Conservation (phyloP, 1,140 invertebrate species). For the Chironomus striatipennis region DNA sequence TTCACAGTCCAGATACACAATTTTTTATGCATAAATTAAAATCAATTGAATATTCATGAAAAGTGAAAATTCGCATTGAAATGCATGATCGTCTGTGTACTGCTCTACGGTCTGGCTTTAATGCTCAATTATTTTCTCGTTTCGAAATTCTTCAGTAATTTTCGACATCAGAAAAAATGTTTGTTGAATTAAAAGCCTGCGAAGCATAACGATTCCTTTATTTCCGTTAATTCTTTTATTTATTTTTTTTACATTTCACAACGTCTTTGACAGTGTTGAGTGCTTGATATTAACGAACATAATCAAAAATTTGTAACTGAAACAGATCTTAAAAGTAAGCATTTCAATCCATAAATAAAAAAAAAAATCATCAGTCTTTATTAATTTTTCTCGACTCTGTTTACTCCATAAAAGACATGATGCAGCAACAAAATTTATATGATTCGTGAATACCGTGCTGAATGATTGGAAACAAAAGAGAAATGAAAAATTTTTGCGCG, state of each 20-base stretch:
- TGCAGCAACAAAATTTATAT: not conserved
- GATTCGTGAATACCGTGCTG: not conserved
- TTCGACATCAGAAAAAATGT: not conserved
- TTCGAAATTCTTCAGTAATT: too few species aligned
- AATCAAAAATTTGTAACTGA: not conserved
- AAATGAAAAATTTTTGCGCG: not conserved
- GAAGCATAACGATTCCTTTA: slow-evolving; percentile 5
- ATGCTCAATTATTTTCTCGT: not conserved
- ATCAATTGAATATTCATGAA: not conserved
- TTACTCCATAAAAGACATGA: not conserved
- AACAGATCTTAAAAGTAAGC: slow-evolving; percentile 1
- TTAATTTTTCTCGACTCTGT: not conserved
- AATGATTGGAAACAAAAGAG: not conserved
- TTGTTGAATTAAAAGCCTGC: not conserved
- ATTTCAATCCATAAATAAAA: not conserved
- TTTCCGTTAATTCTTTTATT: not conserved
- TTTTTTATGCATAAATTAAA: too few species aligned
- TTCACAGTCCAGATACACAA: too few species aligned
- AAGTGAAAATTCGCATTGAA: slow-evolving; percentile 1
- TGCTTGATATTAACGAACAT: not conserved
- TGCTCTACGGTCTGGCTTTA: not conserved
- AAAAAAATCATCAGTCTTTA: not conserved
- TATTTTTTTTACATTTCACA: too few species aligned
- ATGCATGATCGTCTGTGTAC: not conserved
- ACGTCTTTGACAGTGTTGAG: not conserved